Percentiles rank a stretch among this genome's conserved stretches.
Conservation (phyloP, 2,113 vertebrate genomes). For the Cephalopterus ornatus region DNA sequence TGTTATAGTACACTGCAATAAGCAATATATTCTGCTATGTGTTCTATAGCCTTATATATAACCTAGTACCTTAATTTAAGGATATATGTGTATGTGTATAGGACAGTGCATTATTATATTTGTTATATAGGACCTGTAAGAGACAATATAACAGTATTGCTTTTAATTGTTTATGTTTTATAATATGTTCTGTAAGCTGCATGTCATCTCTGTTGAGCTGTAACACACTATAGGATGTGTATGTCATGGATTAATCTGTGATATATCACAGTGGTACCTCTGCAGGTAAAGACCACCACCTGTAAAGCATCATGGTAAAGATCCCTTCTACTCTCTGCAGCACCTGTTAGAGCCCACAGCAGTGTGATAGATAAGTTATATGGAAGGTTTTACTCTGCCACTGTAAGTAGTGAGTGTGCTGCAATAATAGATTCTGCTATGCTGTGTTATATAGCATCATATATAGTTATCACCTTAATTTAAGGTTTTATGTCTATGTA, state of each 20-base stretch:
- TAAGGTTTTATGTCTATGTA: not conserved
- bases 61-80: too few species aligned
- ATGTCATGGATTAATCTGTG: not conserved
- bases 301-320: accelerated
- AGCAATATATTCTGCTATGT: too few species aligned
- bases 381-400: not conserved
- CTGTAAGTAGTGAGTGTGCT: not conserved
- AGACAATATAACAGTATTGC: not conserved
- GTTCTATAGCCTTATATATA: too few species aligned
- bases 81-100: too few species aligned
- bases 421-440: not conserved
- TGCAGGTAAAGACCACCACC: not conserved
- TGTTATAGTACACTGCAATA: too few species aligned
- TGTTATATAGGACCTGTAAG: too few species aligned
- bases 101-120: too few species aligned
- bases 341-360: not conserved
- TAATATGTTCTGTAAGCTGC: not conserved
- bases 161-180: not conserved
- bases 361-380: not conserved
- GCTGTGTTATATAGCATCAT: not conserved
- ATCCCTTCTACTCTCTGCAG: not conserved
- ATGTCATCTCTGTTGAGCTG: not conserved
- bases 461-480: not conserved
- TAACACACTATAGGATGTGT: not conserved
- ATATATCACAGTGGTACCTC: not conserved